Percentiles rank a stretch among this genome's conserved stretches.
Evolutionary conservation across 2,113 vertebrate genomes (phyloP).

Genomic region (Oncorhynchus kisutch): DNA sequence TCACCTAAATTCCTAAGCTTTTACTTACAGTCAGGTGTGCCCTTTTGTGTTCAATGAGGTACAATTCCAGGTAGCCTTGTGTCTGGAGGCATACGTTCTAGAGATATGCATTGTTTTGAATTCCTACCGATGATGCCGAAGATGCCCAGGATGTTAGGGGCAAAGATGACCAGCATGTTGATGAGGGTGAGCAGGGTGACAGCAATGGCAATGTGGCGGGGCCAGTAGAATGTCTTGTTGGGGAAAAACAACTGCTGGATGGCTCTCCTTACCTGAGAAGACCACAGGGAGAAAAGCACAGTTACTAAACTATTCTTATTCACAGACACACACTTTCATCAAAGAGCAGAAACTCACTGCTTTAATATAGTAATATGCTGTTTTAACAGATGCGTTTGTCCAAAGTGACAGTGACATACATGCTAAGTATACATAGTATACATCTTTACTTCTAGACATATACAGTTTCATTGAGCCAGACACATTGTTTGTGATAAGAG

Average conservation of each 20-base stretch:
- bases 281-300: not conserved
- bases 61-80: too few relatives aligned
- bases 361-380: too few relatives aligned
- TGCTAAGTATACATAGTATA: too few relatives aligned
- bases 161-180: conserved; percentile 96
- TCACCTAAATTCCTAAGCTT: too few relatives aligned
- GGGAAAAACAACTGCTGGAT: conserved; percentile 96
- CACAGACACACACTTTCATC: not conserved
- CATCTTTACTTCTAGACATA: too few relatives aligned
- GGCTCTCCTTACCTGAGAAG: conserved; percentile 86
- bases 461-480: not conserved
- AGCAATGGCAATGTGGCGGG: conserved; percentile 85
- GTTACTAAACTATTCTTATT: not conserved
- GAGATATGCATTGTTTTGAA: not conserved
- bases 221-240: conserved; percentile 93
- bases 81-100: too few relatives aligned
- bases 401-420: too few relatives aligned
- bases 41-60: too few relatives aligned
- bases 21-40: too few relatives aligned
- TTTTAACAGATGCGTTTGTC: too few relatives aligned
- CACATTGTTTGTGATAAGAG: conserved; percentile 4
- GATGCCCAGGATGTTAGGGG: conserved; percentile 95
- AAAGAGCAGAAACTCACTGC: too few relatives aligned
- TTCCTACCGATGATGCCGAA: conserved; percentile 93
- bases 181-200: conserved; percentile 83